Evolutionary conservation across 1,140 invertebrate genomes (phyloP), one percentile per base, ranked within the genome.

Genomic region (Macrocentrus cingulum): DNA sequence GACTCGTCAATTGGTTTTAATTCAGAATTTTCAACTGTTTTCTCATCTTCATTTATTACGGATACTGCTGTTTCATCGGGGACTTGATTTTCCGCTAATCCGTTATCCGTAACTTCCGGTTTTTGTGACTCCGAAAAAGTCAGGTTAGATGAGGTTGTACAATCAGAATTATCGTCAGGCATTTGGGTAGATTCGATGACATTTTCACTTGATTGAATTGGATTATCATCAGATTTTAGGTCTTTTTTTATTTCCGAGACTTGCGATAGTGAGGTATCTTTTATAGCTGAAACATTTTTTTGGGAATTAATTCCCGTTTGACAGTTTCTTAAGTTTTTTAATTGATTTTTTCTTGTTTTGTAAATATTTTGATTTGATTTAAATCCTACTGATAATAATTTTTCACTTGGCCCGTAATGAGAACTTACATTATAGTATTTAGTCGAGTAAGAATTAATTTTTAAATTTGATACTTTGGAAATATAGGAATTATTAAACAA

Each of bases 221-320:
- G n/a, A n/a, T n/a, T n/a, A n/a, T n/a, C n/a, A n/a, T n/a, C n/a
- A n/a, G n/a, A 5, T 37, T 6, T 45, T n/a, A 23, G 23, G n/a
- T 13, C 20, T 23, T n/a, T 48, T 13, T n/a, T 48, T 23, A n/a
- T 25, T 48, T 48, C 45, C 45, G 22, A n/a, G 22, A n/a, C 45
- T 25, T 48, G 20, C 19, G 4, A n/a, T 23, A n/a, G 7, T 22
- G 45, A 48, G 11, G 45, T 23, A 23, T 48, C 13, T 48, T 20
- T 19, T n/a, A n/a, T 29, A 48, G 22, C 45, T 48, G 45, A 48
- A 48, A 48, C 45, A 48, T 48, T 20, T 48, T 9, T 48, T 48
- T 23, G 45, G 45, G 45, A 48, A 13, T 48, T 48, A 48, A 16
- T 13, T 25, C 45, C 45, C 22, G 13, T 9, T 48, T 9, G 13